Base-by-base conservation (phyloP, 1,140 invertebrate species). In the Heliconius hermathena region DNA sequence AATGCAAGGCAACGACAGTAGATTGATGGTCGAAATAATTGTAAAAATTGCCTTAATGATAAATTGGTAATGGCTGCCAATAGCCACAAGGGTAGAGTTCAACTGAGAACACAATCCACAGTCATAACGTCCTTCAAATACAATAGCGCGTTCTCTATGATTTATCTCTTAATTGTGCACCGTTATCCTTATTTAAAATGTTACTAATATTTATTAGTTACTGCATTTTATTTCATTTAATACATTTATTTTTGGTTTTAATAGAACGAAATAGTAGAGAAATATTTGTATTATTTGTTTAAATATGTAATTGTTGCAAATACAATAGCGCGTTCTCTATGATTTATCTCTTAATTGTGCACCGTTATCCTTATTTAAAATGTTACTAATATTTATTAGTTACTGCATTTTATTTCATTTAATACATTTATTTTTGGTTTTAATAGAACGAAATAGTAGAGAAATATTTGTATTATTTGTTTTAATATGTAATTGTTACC, bases 1-100 rank as follows among this genome's bases (percentile, higher is more conserved):
- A 82, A 71, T 85, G 75, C 72, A 73, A 29, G 38, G 57, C 49
- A 78, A 52, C 52, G 76, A 60, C 75, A 49, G 46, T 20, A 71
- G 78, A 82, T 82, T 66, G 60, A 66, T 66, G 26, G 60, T 66
- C 22, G 26, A 87, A 91, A 93, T 90, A 92, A 94, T 94, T 92
- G 92, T 91, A 93, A 94, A 94, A 94, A 94, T 94, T 92, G 93
- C 90, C 89, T 88, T 94, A 94, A 94, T 94, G 93, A 94, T 94
- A 93, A 93, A 94, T 93, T 94, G 93, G 92, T 92, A 91, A 93
- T 88, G 91, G 89, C 93, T 91, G 83, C 90, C 89, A 93, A 94
- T 93, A 88, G 88, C 83, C 78, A 84, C 79, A 86, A 85, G 91
- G 89, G 87, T 84, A 87, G 86, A 86, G 85, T 87, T 84, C 82